phyloP scores from a whole-genome alignment of 64 coral and sea anemone species.

The Dendrophyllia cribrosa region DNA sequence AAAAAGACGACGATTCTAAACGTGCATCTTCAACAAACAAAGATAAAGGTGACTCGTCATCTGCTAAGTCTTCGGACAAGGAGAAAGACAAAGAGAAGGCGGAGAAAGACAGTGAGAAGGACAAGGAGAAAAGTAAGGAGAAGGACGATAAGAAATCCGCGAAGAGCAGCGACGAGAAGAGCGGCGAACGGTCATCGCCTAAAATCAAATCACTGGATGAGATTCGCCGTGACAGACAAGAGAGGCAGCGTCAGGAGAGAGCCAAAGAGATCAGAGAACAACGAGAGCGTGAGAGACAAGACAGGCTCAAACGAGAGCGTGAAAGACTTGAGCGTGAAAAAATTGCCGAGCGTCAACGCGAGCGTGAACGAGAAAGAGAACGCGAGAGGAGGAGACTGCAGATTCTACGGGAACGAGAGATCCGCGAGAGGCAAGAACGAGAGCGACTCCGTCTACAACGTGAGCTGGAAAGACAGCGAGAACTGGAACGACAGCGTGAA shows the following conservation, averaged over 20 bases:
- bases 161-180: constrained; percentile 25
- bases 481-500: constrained; percentile 92
- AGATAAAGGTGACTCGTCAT: neutral
- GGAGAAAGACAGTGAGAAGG: constrained; percentile 4
- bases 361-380: constrained; percentile 94
- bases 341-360: constrained; percentile 82
- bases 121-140: constrained; percentile 25
- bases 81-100: constrained; percentile 1
- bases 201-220: constrained; percentile 94
- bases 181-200: constrained; percentile 61
- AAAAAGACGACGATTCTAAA: constrained; percentile 78
- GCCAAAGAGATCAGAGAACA: constrained; percentile 83
- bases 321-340: constrained; percentile 95
- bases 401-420: constrained; percentile 88
- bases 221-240: constrained; percentile 85
- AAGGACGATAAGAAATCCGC: constrained; percentile 55
- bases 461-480: constrained; percentile 74
- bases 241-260: constrained; percentile 77
- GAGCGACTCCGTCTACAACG: constrained; percentile 72
- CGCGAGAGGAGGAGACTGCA: constrained; percentile 89
- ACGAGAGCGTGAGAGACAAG: constrained; percentile 90
- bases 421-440: constrained; percentile 84
- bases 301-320: constrained; percentile 82
- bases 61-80: constrained; percentile 28
- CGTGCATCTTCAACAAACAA: constrained; percentile 1